A percentile compares a stretch with the other conserved stretches of the same genome.
Evolutionary conservation across 35 echinoderm and acorn worm genomes (phyloP).

Genomic region (Ophiothrix spiculata): DNA sequence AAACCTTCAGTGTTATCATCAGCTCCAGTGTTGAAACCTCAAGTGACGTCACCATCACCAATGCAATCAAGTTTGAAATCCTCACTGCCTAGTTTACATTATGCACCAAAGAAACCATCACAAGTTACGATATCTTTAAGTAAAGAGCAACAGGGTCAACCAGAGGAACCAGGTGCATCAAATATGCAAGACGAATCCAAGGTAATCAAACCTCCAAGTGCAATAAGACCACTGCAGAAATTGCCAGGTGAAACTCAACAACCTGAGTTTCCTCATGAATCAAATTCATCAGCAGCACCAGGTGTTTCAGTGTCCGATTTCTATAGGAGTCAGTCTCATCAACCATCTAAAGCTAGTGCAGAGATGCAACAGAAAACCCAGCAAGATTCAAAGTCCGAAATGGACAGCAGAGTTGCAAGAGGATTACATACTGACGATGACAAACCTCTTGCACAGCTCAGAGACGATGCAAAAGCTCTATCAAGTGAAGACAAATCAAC

Average conservation of each 20-base stretch:
- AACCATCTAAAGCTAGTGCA: not conserved
- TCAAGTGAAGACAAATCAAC: not conserved
- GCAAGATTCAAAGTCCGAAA: not conserved
- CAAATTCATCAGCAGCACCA: not conserved
- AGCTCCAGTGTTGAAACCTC: not conserved
- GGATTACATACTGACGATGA: not conserved
- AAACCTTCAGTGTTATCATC: not conserved
- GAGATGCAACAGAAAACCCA: not conserved
- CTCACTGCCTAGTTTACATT: not conserved
- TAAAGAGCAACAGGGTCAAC: not conserved
- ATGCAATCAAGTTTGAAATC: not conserved
- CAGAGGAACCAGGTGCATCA: not conserved
- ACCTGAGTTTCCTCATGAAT: not conserved
- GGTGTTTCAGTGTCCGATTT: slow-evolving; percentile 3
- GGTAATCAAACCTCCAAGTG: not conserved
- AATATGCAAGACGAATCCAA: not conserved
- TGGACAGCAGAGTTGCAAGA: not conserved
- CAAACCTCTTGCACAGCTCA: not conserved
- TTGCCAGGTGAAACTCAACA: not conserved
- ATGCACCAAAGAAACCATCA: not conserved
- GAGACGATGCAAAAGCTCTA: not conserved
- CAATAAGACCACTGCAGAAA: not conserved
- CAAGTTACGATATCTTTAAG: not conserved
- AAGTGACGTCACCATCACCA: not conserved
- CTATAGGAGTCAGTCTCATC: not conserved